Percentiles rank a stretch among this genome's conserved stretches.
phyloP scores from a whole-genome alignment of 2,797 vertebrate genomes.

The Apodemus agrarius region DNA sequence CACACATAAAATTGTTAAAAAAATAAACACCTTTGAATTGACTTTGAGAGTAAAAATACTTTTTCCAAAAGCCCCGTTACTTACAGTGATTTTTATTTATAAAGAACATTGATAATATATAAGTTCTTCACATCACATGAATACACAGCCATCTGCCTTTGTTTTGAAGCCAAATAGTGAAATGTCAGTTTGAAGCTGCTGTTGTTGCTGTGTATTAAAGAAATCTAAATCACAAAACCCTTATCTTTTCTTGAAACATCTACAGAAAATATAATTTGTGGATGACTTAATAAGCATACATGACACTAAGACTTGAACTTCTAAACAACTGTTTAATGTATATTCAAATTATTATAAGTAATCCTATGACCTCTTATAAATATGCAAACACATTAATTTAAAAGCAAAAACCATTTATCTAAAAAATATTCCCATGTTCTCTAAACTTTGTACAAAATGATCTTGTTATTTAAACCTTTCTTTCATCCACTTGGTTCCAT shows the following conservation, averaged over 20 bases:
- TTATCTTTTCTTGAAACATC: slow-evolving; percentile 41
- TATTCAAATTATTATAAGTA: neutral
- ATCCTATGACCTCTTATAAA: neutral
- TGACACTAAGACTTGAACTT: neutral
- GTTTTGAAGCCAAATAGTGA: slow-evolving; percentile 6
- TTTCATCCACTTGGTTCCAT: neutral
- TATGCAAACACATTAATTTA: neutral
- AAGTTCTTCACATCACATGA: neutral
- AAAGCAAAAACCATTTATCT: neutral
- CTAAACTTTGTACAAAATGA: neutral
- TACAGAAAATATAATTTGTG: neutral
- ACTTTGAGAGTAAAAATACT: neutral
- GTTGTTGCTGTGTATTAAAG: neutral
- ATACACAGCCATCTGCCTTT: slow-evolving; percentile 2
- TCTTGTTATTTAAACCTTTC: neutral
- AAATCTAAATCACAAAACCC: slow-evolving; percentile 10
- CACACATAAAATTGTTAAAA: neutral
- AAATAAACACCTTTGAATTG: neutral
- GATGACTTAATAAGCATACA: neutral
- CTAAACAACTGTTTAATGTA: neutral
- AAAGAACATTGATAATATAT: neutral
- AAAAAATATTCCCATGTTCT: neutral
- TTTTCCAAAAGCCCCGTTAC: neutral
- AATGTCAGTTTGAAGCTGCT: slow-evolving; percentile 47
- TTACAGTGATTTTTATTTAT: neutral